Conservation (phyloP, 2,888 invertebrate species). For the Glyphotaelius pellucidus region DNA sequence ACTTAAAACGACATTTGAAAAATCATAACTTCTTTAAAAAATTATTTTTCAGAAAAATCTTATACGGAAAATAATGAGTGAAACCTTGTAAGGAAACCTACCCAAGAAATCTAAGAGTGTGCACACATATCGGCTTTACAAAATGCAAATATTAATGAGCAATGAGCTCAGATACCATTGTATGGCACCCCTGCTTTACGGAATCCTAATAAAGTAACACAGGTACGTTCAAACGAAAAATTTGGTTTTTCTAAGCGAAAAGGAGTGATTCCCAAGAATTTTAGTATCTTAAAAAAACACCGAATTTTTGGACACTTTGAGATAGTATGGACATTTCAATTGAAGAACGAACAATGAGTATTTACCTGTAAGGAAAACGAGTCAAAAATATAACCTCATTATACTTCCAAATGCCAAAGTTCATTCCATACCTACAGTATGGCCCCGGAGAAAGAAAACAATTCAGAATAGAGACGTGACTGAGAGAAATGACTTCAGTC, state of each 20-base stretch:
- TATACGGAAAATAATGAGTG: too few species aligned
- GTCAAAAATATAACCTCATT: background rate
- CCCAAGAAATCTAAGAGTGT: background rate
- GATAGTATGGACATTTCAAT: background rate
- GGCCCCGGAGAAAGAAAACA: too few species aligned
- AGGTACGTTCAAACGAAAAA: background rate
- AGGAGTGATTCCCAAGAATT: slow-evolving; percentile 50
- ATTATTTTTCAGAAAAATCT: too few species aligned
- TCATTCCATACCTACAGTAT: background rate
- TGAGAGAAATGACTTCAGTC: background rate
- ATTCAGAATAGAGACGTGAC: too few species aligned
- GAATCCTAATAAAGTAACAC: background rate
- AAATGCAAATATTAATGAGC: background rate
- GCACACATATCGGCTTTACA: background rate
- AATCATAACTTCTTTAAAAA: too few species aligned
- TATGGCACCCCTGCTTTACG: background rate
- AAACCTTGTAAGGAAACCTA: too few species aligned
- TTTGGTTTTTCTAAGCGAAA: background rate
- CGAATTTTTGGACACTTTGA: background rate
- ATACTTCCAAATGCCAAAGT: background rate
- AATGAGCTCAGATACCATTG: background rate
- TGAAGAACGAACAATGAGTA: background rate
- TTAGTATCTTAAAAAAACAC: slow-evolving; percentile 11
- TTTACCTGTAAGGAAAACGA: background rate
- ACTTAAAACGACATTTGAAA: too few species aligned